phyloP scores from a whole-genome alignment of 1,140 invertebrate species.

The Zaprionus davidi region DNA sequence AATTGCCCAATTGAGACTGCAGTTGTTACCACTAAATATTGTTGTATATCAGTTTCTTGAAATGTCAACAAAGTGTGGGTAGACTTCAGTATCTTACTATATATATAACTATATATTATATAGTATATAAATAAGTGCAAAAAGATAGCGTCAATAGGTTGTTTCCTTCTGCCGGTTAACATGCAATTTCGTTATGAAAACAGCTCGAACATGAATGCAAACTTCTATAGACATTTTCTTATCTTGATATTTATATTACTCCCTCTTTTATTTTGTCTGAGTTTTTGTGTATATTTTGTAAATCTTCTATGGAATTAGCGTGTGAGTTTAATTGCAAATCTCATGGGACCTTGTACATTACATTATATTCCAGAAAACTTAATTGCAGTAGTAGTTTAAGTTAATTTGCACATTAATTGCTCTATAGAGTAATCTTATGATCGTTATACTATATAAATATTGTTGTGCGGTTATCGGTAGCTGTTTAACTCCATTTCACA shows the following conservation, averaged over 20 bases:
- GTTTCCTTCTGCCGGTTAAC: neutral
- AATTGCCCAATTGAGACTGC: slow-evolving; percentile 2
- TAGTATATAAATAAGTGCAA: neutral
- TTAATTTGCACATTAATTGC: neutral
- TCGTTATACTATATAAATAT: neutral
- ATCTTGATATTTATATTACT: neutral
- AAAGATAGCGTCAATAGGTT: neutral
- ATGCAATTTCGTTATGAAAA: neutral
- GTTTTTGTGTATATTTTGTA: too few species aligned
- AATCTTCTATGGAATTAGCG: neutral
- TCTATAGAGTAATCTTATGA: neutral
- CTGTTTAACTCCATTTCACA: neutral
- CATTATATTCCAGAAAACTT: neutral
- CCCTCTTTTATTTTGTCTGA: neutral
- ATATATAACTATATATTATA: neutral
- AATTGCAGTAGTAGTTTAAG: neutral
- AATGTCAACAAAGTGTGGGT: slow-evolving; percentile 1
- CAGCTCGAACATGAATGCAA: neutral
- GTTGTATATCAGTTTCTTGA: neutral
- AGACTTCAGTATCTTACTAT: neutral
- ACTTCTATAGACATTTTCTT: neutral
- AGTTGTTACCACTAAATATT: neutral
- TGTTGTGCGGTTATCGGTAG: neutral
- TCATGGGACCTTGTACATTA: slow-evolving; percentile 22
- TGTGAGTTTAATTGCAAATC: slow-evolving; percentile 14